phyloP scores from a whole-genome alignment of 2,797 vertebrate species.

The Pseudochaenichthys georgianus region DNA sequence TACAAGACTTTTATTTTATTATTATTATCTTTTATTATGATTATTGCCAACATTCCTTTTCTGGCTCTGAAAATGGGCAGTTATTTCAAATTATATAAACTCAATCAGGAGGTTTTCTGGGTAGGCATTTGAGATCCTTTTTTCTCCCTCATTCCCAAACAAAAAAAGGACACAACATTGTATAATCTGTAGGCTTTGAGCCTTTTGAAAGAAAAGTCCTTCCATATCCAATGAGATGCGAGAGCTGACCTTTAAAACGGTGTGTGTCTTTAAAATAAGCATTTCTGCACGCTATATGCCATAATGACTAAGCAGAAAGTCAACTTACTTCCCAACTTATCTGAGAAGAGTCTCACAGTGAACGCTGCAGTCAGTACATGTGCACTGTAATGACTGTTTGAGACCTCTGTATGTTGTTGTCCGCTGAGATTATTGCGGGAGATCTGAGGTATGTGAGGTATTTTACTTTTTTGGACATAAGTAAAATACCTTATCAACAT shows the following conservation, averaged over 20 bases:
- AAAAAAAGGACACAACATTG: neutral
- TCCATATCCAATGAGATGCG: conserved; percentile 2
- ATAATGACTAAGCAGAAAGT: conserved; percentile 17
- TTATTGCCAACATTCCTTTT: conserved; percentile 29
- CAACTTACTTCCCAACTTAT: neutral
- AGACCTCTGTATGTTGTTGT: neutral
- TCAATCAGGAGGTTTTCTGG: neutral
- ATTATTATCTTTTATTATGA: no score
- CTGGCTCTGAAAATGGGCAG: neutral
- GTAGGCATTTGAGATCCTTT: neutral
- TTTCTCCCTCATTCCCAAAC: no score
- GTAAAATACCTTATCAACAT: no score
- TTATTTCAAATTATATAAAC: conserved; percentile 19
- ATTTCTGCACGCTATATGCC: neutral
- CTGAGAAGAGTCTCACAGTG: no score
- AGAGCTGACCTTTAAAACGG: conserved; percentile 13
- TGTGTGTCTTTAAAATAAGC: neutral
- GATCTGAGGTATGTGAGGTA: neutral
- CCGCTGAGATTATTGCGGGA: neutral
- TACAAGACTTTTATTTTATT: conserved; percentile 4
- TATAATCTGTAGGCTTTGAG: neutral
- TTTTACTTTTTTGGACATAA: no score
- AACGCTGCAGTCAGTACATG: neutral
- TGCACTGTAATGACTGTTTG: neutral
- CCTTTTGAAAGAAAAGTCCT: neutral